A percentile compares a stretch with the other conserved stretches of the same genome.
Evolutionary conservation across 2,113 vertebrate species (phyloP).

Genomic region (Embiotoca jacksoni): DNA sequence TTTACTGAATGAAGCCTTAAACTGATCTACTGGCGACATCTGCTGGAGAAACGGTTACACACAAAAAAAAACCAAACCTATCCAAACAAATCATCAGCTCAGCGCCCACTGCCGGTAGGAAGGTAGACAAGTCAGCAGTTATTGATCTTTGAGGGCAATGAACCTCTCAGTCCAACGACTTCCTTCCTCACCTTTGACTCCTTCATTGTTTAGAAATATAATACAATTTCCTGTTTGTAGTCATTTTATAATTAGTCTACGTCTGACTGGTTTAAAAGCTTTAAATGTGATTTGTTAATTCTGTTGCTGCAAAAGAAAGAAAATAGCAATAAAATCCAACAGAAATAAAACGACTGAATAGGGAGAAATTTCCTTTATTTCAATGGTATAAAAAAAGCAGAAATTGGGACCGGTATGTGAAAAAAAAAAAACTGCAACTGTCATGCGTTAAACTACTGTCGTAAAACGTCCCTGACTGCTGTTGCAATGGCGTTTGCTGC

Average conservation of each 20-base stretch:
- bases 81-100: too few relatives aligned
- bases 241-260: too few relatives aligned
- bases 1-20: not conserved
- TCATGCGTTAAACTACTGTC: constrained; percentile 68
- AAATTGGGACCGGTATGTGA: not conserved
- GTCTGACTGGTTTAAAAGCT: too few relatives aligned
- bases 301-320: not conserved
- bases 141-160: not conserved
- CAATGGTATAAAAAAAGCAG: too few relatives aligned
- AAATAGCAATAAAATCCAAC: too few relatives aligned
- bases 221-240: too few relatives aligned
- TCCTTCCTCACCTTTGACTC: not conserved
- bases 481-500: constrained; percentile 80
- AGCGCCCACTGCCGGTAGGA: constrained; percentile 39
- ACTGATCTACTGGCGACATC: constrained; percentile 51
- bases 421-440: not conserved
- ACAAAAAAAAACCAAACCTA: too few relatives aligned
- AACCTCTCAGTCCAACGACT: not conserved
- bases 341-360: too few relatives aligned
- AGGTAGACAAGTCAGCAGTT: too few relatives aligned
- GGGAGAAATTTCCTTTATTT: too few relatives aligned
- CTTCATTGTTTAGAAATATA: not conserved
- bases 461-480: constrained; percentile 75
- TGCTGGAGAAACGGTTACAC: constrained; percentile 30
- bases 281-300: not conserved